Evolutionary conservation across 2,113 vertebrate species (phyloP), one percentile per base, ranked within the genome.

Genomic region (Rostratula benghalensis): DNA sequence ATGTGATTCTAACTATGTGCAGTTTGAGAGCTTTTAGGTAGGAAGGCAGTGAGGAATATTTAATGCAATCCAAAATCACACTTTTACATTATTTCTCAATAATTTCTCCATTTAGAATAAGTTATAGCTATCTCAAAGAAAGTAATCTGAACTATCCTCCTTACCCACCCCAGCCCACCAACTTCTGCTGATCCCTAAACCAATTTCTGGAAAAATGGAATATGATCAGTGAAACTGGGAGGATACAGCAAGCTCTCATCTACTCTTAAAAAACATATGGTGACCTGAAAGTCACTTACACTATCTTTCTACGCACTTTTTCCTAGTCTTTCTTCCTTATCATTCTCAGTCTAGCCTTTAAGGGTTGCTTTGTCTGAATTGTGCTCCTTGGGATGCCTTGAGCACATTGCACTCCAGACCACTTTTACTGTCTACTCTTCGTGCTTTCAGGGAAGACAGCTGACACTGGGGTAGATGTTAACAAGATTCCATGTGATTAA

Each of bases 121-220:
- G 7, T 6, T 9, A 63, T 59, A 21, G 16, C 23, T 51, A 24
- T 37, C 24, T 71, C 60, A 71, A 59, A 57, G 27, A 46, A 89
- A 64, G 71, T 15, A 6, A 67, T 9, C 10, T 67, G 18, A 59
- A 61, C 91, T 25, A 5, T 50, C 11, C 31, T 51, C 11, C 75
- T 6, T 53, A 53, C 27, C 27, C 15, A 53, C 9, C 8, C 4
- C 10, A 7, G 7, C 3, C 7, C 9, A 3, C 8, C 5, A 5
- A 4, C 10, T 69, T 56, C 28, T 64, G 24, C 31, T 31, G 9
- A 33, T 65, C 6, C 13, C 30, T 60, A 19, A 23, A 7, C 23
- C 31, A 63, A 51, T 61, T 76, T 11, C 48, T 71, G 24, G 56
- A 75, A 78, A 90, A 87, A 37, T 25, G 3, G 35, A 78, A 20